These are phyloP conservation scores for Parazoanthus atlanticus DNA, from an alignment of 92 coral and sea anemone species.

Conservation along the genomic window DNA sequence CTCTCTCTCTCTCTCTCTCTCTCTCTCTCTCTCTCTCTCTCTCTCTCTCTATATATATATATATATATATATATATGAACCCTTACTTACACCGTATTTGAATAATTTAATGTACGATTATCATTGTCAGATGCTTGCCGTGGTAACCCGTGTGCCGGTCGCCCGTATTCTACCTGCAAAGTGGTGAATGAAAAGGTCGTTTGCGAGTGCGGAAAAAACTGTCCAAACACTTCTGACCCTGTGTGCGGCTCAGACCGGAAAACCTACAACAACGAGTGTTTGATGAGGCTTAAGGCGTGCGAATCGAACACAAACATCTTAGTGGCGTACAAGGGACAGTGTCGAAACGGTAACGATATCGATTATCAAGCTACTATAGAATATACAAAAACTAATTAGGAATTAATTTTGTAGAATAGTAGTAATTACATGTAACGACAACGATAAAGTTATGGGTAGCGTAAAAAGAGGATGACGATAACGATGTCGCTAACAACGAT, in stretches of 20 bases:
- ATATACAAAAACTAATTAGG: neutral
- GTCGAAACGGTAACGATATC: neutral
- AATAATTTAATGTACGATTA: too few species aligned
- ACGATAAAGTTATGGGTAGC: too few species aligned
- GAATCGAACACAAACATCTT: slow-evolving; percentile 7
- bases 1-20: too few species aligned
- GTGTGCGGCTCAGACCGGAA: slow-evolving; percentile 34
- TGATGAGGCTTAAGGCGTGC: slow-evolving; percentile 20
- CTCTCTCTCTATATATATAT: too few species aligned
- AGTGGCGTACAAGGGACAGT: neutral
- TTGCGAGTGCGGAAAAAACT: neutral
- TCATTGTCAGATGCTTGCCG: neutral
- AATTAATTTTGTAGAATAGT: neutral
- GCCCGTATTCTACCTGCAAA: neutral
- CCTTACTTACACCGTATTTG: neutral
- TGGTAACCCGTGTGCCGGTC: neutral
- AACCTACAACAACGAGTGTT: slow-evolving; percentile 16
- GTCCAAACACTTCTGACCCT: neutral
- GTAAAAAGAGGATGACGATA: too few species aligned
- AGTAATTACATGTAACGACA: too few species aligned
- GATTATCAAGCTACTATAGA: neutral
- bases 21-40: too few species aligned
- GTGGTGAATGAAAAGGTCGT: neutral
- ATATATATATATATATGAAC: too few species aligned
- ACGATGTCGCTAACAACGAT: too few species aligned